Base-by-base conservation (phyloP, 2,888 invertebrate genomes). In the Phanerotoma sp. region DNA sequence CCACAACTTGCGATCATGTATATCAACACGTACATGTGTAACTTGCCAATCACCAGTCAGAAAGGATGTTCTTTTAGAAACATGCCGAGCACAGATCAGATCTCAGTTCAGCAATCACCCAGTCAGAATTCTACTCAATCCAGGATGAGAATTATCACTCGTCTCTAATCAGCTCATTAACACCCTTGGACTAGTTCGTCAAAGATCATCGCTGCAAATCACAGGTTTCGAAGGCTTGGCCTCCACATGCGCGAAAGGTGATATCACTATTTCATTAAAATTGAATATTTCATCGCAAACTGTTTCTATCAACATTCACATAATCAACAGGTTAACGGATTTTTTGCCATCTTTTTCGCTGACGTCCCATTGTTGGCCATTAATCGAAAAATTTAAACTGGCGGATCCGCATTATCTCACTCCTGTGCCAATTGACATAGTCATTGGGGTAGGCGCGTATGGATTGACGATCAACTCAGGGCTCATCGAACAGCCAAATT, bases 361-460 rank as follows among this genome's bases (percentile, higher is more conserved):
- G 1, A 9, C 47, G 0, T 10, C 15, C 1, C 51, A 37, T 10
- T 13, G 18, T 13, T 60, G 61, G 57, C 54, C 53, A 16, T 61
- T 62, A n/a, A 50, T 60, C 1, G 4, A 13, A 16, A 35, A 42
- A 9, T 7, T 51, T 13, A 33, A 49, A 25, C 48, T 61, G 3
- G 61, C 61, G 0, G 58, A 63, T 44, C 58, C 60, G 2, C 52
- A 56, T 9, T 61, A 45, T 37, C 32, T 56, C 30, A 51, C 28
- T 7, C 58, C 63, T 5, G 16, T 48, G 4, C 25, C 56, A n/a
- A 33, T 61, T 11, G 61, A 63, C 35, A 30, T 63, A 7, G 49
- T 63, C 35, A 56, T 61, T 3, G 58, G 63, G 6, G 58, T 61
- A 4, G 56, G 61, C 33, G 32, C 32, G 13, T 58, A 59, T 33